Evolutionary conservation across 2,113 vertebrate genomes (phyloP).

Genomic region (Leuciscus idus): DNA sequence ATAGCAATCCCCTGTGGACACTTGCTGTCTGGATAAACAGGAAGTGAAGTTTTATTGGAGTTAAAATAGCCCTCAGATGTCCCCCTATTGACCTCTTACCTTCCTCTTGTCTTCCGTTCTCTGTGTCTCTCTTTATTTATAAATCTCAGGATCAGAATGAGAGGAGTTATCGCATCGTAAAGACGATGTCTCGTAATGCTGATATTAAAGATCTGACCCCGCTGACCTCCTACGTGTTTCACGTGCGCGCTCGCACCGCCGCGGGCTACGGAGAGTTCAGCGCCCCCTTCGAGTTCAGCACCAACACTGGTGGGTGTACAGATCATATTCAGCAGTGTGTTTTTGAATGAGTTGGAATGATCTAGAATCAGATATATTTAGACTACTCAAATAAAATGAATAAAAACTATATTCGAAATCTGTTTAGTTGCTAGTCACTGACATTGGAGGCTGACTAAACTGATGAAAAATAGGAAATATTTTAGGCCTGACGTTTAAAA

Average conservation of each 20-base stretch:
- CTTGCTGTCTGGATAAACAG: constrained; percentile 9
- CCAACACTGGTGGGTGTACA: constrained; percentile 87
- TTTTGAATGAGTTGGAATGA: too few species aligned
- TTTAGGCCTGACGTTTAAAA: too few species aligned
- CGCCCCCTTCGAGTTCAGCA: constrained; percentile 92
- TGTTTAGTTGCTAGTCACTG: too few species aligned
- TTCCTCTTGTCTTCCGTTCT: background rate
- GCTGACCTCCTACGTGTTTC: constrained; percentile 94
- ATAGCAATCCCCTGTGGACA: background rate
- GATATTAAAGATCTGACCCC: constrained; percentile 96
- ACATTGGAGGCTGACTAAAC: too few species aligned
- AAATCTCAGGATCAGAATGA: constrained; percentile 91
- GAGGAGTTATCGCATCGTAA: constrained; percentile 94
- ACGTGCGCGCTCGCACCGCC: constrained; percentile 92
- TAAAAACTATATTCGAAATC: background rate
- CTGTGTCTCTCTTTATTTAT: constrained; percentile 21
- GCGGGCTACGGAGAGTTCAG: constrained; percentile 97
- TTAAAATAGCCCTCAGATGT: constrained; percentile 37
- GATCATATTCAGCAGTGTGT: background rate
- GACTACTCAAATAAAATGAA: background rate
- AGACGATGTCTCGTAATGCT: constrained; percentile 85
- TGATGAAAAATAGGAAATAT: too few species aligned
- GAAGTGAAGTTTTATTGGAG: constrained; percentile 21
- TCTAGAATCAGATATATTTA: background rate
- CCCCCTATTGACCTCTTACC: constrained; percentile 2